Evolutionary conservation across 2,113 vertebrate species (phyloP), one percentile per base, ranked within the genome.

Genomic region (Pao palembangensis): DNA sequence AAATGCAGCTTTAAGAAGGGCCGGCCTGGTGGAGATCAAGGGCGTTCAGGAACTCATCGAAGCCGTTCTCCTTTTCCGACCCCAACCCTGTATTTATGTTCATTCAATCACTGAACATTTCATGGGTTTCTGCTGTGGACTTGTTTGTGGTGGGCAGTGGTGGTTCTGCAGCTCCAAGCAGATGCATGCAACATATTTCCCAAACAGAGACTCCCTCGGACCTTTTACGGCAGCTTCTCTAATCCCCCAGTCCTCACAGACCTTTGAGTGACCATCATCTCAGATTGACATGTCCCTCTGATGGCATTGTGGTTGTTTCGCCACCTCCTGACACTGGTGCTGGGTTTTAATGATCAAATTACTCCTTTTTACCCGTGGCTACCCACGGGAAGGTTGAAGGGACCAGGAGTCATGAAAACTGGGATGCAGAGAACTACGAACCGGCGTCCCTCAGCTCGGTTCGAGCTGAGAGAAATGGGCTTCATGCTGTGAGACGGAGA

Each of bases 401-500:
- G 52, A 16, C 8, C 53, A 60, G 28, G 46, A 65, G 58, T 19
- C 31, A 23, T 19, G 5, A 53, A 28, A 11, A 58, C n/a, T 21
- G 46, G 15, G 43, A 19, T 53, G 55, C 17, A 52, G 42, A 18
- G 59, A 41, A 41, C 19, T 46, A 53, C 34, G 65, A 63, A 54
- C 59, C 58, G 14, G 15, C 15, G 38, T 68, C 55, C 58, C 56
- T 57, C 54, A 67, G 43, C 65, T 8, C 61, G n/a, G 69, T 61
- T 55, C 43, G 23, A 57, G 51, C 63, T 58, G 41, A 61, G 67
- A 65, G 72, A 50, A 73, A 60, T 46, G 67, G 51, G 60, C 48
- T 55, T 77, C 79, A 67, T 3, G 23, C 66, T 68, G 72, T 0
- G 71, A 76, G 71, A 69, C 63, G 49, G 55, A 80, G 67, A 20